These are phyloP conservation scores for Hoplodrina ambigua DNA, from an alignment of 2,888 invertebrate genomes.

Conservation along the genomic window DNA sequence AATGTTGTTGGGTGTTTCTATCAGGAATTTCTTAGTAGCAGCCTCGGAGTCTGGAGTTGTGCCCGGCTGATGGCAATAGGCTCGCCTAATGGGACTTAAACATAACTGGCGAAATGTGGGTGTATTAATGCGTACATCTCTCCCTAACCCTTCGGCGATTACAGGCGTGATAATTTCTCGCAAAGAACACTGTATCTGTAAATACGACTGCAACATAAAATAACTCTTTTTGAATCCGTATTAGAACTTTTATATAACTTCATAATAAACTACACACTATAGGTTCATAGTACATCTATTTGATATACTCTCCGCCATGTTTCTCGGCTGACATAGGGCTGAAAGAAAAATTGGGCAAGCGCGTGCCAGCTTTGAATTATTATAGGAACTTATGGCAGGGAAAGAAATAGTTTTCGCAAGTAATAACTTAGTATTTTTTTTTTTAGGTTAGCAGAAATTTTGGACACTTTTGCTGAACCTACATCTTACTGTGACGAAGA, in stretches of 20 bases:
- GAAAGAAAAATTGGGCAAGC: slow-evolving; percentile 41
- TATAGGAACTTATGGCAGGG: slow-evolving; percentile 38
- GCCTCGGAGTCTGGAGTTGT: no score
- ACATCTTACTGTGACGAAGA: background rate
- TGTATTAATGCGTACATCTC: no score
- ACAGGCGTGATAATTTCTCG: no score
- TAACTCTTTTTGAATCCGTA: slow-evolving; percentile 3
- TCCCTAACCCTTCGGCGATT: no score
- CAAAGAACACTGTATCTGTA: no score
- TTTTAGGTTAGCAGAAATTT: background rate
- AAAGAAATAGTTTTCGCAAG: slow-evolving; percentile 36
- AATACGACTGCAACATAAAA: background rate
- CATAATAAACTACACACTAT: slow-evolving; percentile 15
- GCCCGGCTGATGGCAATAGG: no score
- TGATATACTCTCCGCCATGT: slow-evolving; percentile 45
- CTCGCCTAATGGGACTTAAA: no score
- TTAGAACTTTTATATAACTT: background rate
- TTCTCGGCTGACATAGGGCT: slow-evolving; percentile 41
- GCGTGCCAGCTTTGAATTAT: slow-evolving; percentile 53
- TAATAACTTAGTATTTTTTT: slow-evolving; percentile 33
- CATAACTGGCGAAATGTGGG: no score
- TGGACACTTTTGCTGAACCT: slow-evolving; percentile 1
- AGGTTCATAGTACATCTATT: slow-evolving; percentile 22
- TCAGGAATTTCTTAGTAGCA: no score
- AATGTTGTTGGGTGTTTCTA: no score